Evolutionary conservation across 2,113 vertebrate genomes (phyloP), one percentile per base, ranked within the genome.

Genomic region (Triplophysa rosa): DNA sequence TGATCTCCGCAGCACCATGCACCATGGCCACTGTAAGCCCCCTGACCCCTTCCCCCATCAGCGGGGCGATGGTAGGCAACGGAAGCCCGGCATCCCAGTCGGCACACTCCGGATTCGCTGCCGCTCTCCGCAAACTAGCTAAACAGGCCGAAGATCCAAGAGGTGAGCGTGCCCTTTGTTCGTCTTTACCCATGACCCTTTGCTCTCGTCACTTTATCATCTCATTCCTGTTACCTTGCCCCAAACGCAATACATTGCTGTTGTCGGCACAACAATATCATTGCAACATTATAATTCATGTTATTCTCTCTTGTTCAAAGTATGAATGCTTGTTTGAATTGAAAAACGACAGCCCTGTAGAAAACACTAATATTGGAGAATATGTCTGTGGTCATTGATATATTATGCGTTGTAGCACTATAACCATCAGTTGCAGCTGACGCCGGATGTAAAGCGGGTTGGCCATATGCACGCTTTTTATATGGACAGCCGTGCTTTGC

Each of bases 91-190:
- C 92, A 76, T 89, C 93, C 88, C 96, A 95, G 88, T 95, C 96
- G 77, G 92, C 94, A 73, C 95, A 96, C 83, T 96, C 97, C 84
- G 96, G 97, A 95, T 98, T 98, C 74, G 97, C 97, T 21, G 97
- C 97, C 2, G 96, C 96, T 1, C 95, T 98, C 81, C 97, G 96
- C 93, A 97, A 98, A 93, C 95, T 98, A 91, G 96, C 97, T 93
- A 98, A 96, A 89, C 96, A 98, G 91, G 96, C 95, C 0, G 97
- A 98, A 91, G 97, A 98, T 86, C 97, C 97, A 81, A 91, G 95
- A 96, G 96, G 97, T 98, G 94, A 94, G 94, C 23, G 2, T 85
- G 86, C 86, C 87, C 86, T 86, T 87, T 86, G 75, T 9, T 13
- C 40, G n/a, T 62, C 56, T 42, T 8, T 26, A 10, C 42, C 67